A percentile compares a stretch with the other conserved stretches of the same genome.
These are phyloP conservation scores for Graphium colonna DNA, from an alignment of 2,888 invertebrate species.

Conservation along the genomic window DNA sequence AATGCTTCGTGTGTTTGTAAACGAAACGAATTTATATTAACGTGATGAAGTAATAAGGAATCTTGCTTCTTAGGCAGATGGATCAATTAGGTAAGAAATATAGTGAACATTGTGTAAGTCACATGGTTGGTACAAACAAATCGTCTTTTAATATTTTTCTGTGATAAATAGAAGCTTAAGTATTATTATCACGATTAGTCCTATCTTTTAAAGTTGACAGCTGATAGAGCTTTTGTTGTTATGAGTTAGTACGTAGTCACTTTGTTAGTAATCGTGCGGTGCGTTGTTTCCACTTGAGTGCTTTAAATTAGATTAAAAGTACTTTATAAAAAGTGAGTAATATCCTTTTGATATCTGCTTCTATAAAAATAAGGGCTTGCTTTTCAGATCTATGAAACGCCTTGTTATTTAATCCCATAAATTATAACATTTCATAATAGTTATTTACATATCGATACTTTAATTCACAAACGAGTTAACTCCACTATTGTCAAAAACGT, in stretches of 20 bases:
- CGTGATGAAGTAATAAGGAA: slow-evolving; percentile 12
- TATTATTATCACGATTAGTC: slow-evolving; percentile 16
- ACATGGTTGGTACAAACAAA: too few relatives aligned
- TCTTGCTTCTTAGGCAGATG: background rate
- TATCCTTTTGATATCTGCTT: too few relatives aligned
- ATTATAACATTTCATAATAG: too few relatives aligned
- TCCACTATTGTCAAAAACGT: too few relatives aligned
- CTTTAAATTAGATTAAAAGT: background rate
- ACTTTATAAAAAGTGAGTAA: too few relatives aligned
- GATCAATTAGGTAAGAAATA: too few relatives aligned
- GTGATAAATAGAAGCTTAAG: slow-evolving; percentile 6
- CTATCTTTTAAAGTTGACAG: slow-evolving; percentile 16
- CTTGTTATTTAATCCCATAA: too few relatives aligned
- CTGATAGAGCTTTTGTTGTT: slow-evolving; percentile 16
- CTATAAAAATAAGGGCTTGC: too few relatives aligned
- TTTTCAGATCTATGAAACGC: too few relatives aligned
- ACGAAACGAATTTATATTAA: slow-evolving; percentile 20
- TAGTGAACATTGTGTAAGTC: too few relatives aligned
- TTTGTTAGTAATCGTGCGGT: slow-evolving; percentile 6
- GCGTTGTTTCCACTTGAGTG: background rate
- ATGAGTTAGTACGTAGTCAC: background rate
- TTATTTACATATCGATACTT: too few relatives aligned
- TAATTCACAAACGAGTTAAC: too few relatives aligned
- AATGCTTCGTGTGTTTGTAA: slow-evolving; percentile 17
- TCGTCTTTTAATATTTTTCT: background rate